Evolutionary conservation across 2,888 invertebrate species (phyloP), one percentile per base, ranked within the genome.

Genomic region (Parnassius smintheus): DNA sequence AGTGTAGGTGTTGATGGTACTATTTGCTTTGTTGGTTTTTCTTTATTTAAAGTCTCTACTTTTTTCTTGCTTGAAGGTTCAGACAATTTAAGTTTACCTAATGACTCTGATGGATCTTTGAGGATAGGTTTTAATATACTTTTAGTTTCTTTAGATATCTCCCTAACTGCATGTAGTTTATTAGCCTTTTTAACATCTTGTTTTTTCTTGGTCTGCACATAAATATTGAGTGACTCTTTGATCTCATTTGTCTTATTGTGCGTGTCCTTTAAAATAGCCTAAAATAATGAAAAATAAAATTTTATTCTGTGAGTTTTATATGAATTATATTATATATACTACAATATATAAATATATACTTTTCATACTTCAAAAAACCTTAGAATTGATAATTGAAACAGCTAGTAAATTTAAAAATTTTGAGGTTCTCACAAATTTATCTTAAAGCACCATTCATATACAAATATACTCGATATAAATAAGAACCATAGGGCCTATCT

Each of bases 101-200:
- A 66, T 11, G 85, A 86, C 62, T 88, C 87, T 0, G 76, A 82
- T 0, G 89, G 75, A 54, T 84, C 87, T 65, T 85, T 88, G 0
- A 85, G 65, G 44, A 80, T 79, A 7, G 83, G 82, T 67, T 83
- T 87, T n/a, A 76, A 59, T 13, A 67, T 45, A 64, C 72, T 77
- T 66, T 82, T 83, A 55, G 75, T 80, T 48, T 76, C 71, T 63
- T 73, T 73, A 1, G 59, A 13, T 50, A 49, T 74, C 63, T 86
- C 88, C 66, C 81, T 85, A 2, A 84, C 65, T 11, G 75, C 68
- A 1, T 80, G 77, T 45, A 85, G 67, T 67, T 82, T 86, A 1
- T 68, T 68, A 42, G 70, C 67, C 65, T 82, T 85, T 68, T 87
- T 85, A 1, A 61, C 59, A 12, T 85, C 80, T 67, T 76, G 70